Base-by-base conservation (phyloP, 2,888 invertebrate species). In the Yponomeuta plumbellus region DNA sequence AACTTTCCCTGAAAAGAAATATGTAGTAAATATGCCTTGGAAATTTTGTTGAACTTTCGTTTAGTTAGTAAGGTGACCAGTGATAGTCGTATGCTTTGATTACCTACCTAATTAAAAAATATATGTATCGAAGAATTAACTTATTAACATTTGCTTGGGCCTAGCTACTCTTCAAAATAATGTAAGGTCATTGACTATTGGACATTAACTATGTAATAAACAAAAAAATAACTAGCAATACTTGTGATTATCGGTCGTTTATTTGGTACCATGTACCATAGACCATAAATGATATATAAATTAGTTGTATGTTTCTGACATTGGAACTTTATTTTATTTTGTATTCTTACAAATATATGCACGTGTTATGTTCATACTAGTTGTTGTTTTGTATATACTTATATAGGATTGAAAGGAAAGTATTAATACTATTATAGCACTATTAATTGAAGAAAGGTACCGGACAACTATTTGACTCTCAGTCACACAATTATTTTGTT, bases 191-290 rank as follows among this genome's bases (percentile, higher is more conserved):
- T 58, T n/a, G 22, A 21, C 61, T 61, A 23, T 61, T 61, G 26
- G 34, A 26, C 26, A 58, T 58, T 58, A 20, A 22, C n/a, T 58
- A 58, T 58, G 44, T 20, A 58, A 21, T 21, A 58, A 21, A 61
- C 17, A 61, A 17, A 61, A 13, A 23, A 61, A 13, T 26, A 11
- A 52, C 44, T 11, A 20, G 11, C 23, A n/a, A 56, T 23, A 34
- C 57, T 56, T 65, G 64, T 65, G 23, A 65, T 57, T 4, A 52
- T 22, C 34, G 57, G 26, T 52, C 26, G n/a, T 56, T 11, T 20
- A 13, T 76, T 85, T 80, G 83, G 83, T 85, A 85, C 85, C 79
- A 75, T 85, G 85, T 85, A 85, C 72, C 81, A 71, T 26, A 61
- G 23, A 39, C 62, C 63, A 40, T 11, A n/a, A 40, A 21, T 44